Conservation (phyloP, 2,888 invertebrate genomes). For the Eristalinus sepulchralis region DNA sequence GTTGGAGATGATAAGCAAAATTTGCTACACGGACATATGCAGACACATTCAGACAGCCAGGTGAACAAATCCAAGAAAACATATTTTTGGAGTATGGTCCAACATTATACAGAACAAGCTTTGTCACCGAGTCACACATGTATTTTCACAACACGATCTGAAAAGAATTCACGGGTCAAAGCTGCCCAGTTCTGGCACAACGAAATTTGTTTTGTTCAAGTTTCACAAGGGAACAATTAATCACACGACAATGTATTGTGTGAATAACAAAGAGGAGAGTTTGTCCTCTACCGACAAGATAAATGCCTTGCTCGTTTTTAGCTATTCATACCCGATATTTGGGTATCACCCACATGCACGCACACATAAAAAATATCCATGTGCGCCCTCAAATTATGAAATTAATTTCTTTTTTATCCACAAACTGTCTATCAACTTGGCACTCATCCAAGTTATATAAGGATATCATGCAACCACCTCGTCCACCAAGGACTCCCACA, state of each 20-base stretch:
- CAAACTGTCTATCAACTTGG: constrained; percentile 41
- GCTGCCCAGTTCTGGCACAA: background rate
- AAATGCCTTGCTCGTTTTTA: constrained; percentile 1
- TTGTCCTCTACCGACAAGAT: background rate
- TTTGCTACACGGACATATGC: background rate
- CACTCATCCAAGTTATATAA: constrained; percentile 27
- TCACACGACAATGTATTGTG: constrained; percentile 13
- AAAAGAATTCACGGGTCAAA: background rate
- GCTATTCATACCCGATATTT: background rate
- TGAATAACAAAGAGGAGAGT: background rate
- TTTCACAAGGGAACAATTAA: background rate
- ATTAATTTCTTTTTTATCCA: constrained; percentile 26
- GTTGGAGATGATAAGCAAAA: background rate
- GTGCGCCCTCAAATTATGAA: constrained; percentile 11
- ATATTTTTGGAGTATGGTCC: background rate
- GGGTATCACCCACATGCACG: background rate
- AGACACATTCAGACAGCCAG: background rate
- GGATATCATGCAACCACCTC: background rate
- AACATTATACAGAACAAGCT: background rate
- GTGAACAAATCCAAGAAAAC: background rate
- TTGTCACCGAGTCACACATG: background rate
- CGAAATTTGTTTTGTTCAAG: background rate
- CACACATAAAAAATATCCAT: background rate
- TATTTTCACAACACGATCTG: background rate
- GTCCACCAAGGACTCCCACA: background rate